Percentiles rank a stretch among this genome's conserved stretches.
These are phyloP conservation scores for Spodoptera litura DNA, from an alignment of 1,140 invertebrate species.

Conservation along the genomic window DNA sequence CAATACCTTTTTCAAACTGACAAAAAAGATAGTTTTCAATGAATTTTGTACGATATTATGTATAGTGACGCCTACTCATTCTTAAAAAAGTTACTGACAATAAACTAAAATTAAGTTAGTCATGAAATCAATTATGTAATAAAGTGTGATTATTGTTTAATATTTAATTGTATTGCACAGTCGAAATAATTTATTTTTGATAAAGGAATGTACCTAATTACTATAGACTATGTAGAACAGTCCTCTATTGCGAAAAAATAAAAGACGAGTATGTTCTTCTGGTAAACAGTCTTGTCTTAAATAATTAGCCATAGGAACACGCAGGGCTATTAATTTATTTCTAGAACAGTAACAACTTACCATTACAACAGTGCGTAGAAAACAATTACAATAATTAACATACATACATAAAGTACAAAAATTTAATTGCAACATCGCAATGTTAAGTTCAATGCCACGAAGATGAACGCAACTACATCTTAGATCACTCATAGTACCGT, in stretches of 20 bases:
- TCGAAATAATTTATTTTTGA: too few species aligned
- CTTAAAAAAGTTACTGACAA: too few species aligned
- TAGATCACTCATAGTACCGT: constrained; percentile 60
- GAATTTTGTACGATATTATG: too few species aligned
- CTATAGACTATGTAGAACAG: too few species aligned
- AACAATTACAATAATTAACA: constrained; percentile 20
- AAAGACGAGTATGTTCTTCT: not conserved
- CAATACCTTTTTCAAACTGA: too few species aligned
- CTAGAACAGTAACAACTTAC: constrained; percentile 2
- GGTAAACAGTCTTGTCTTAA: not conserved
- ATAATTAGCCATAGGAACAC: not conserved
- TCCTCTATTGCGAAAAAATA: not conserved
- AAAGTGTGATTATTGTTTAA: too few species aligned
- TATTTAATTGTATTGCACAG: too few species aligned
- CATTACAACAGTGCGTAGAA: not conserved
- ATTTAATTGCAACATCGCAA: constrained; percentile 31
- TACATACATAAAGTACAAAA: constrained; percentile 20
- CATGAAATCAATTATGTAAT: too few species aligned
- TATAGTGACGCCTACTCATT: too few species aligned
- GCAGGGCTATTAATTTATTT: not conserved
- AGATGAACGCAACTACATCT: constrained; percentile 34
- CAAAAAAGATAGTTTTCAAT: too few species aligned
- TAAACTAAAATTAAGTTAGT: too few species aligned
- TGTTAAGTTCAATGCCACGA: constrained; percentile 48
- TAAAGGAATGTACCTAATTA: too few species aligned